phyloP scores from a whole-genome alignment of 1,140 invertebrate species.

The Ceratosolen fusciceps region DNA sequence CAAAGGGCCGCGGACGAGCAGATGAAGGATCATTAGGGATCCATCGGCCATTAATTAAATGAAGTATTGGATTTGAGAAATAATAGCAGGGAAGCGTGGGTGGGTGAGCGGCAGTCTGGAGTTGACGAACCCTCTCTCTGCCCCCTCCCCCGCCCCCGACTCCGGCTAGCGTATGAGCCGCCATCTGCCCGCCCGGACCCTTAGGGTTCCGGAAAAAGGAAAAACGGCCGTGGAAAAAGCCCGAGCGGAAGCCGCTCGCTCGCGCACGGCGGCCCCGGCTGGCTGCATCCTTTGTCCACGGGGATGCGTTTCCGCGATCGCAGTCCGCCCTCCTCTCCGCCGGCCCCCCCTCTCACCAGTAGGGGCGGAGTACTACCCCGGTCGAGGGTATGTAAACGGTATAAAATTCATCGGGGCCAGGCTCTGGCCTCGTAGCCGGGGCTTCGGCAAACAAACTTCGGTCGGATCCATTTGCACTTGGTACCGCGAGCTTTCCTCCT shows the following conservation, averaged over 20 bases:
- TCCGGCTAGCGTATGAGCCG: no score
- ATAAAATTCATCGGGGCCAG: constrained; percentile 34
- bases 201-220: not conserved
- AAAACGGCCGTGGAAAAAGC: not conserved
- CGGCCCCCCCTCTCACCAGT: not conserved
- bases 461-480: constrained; percentile 58
- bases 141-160: no score
- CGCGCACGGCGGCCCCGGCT: not conserved
- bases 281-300: not conserved
- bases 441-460: constrained; percentile 53
- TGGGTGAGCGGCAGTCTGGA: no score
- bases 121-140: not conserved
- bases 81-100: no score
- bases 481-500: constrained; percentile 50
- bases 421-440: constrained; percentile 13
- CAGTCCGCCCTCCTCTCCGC: not conserved
- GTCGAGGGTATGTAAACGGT: constrained; percentile 20
- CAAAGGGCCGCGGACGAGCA: no score
- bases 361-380: not conserved
- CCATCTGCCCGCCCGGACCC: no score
- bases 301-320: not conserved
- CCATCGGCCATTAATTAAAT: no score
- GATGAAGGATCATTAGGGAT: no score
- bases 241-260: not conserved
- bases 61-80: no score